Evolutionary conservation across 2,113 vertebrate genomes (phyloP), one percentile per base, ranked within the genome.

Genomic region (Caranx ignobilis): DNA sequence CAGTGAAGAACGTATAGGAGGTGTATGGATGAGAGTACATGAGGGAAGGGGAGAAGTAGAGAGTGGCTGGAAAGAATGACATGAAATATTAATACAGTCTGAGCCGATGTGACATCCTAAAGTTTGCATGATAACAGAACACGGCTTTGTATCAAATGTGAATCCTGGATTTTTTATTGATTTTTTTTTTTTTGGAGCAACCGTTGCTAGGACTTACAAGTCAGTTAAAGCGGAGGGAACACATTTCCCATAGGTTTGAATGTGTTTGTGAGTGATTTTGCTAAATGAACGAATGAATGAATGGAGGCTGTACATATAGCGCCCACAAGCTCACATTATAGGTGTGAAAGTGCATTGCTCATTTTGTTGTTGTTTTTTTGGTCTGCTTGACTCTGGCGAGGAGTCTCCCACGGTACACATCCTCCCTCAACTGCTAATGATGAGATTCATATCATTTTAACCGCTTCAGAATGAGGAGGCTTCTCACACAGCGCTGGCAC

Each of bases 31-130:
- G 50, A 55, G 69, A 65, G 48, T 65, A 54, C 13, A 77, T 31
- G 21, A 71, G 74, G 55, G 41, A 21, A 16, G 32, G 35, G 37
- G 66, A 37, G 32, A 26, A 5, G 63, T 4, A 67, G 64, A 43
- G 69, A 82, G 73, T 62, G 64, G 67, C 66, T 72, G 48, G 71
- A 78, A 81, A 77, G 73, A 85, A 71, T 83, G 79, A 82, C 81
- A 90, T 89, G 83, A 92, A 91, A 93, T 86, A 90, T 91, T 89
- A 87, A 92, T 87, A 75, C 15, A 18, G 61, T 47, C 3, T 75
- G 77, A 77, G 82, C 64, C 73, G 16, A 50, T 65, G 77, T 78
- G 82, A 87, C 60, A 69, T 65, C 73, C 60, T 52, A 32, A 84
- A 86, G 84, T 89, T 86, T 78, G 76, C 71, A 61, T 77, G 79